Evolutionary conservation across 2,888 invertebrate genomes (phyloP), one percentile per base, ranked within the genome.

Genomic region (Cosmopolites sordidus): DNA sequence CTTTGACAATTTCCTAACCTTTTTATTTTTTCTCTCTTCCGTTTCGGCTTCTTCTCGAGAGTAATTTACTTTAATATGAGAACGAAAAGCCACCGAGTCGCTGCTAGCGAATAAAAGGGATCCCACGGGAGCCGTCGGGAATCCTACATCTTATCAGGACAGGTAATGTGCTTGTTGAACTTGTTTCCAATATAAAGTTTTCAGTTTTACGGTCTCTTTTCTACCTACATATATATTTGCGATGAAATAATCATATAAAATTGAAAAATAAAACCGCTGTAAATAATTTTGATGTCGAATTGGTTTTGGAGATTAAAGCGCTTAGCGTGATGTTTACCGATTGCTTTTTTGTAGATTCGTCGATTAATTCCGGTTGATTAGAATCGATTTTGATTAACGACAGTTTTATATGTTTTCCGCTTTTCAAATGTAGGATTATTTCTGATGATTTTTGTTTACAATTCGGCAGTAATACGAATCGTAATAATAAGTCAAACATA

Each of bases 171-270:
- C 43, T 49, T 49, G 38, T 49, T 49, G 43, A 49, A 33, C 43
- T 49, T 49, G 49, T 43, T 38, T 43, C 41, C 41, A 42, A 48
- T 48, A 41, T 48, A 48, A 49, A 43, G 43, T 42, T 49, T 17
- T 11, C 49, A 15, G 42, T 42, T 43, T 49, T 49, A 37, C 38
- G 17, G 33, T 27, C 16, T 2, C 22, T 27, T 18, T 38, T 22
- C 15, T 27, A 27, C 15, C 30, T 15, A 16, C 27, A 30, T 8
- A 12, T 30, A 6, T 33, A 6, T 33, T 12, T 5, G 3, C 29
- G 27, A 16, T n/a, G 27, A 11, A 22, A 46, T 46, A 46, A 46
- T 46, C 38, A 38, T 15, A 27, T 15, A 29, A 29, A 43, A 27
- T 43, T 22, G 29, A 43, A 27, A 43, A 27, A 43, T 30, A 1